These are phyloP conservation scores for Polypterus bichir DNA, from an alignment of 2,113 vertebrate species.

Conservation along the genomic window DNA sequence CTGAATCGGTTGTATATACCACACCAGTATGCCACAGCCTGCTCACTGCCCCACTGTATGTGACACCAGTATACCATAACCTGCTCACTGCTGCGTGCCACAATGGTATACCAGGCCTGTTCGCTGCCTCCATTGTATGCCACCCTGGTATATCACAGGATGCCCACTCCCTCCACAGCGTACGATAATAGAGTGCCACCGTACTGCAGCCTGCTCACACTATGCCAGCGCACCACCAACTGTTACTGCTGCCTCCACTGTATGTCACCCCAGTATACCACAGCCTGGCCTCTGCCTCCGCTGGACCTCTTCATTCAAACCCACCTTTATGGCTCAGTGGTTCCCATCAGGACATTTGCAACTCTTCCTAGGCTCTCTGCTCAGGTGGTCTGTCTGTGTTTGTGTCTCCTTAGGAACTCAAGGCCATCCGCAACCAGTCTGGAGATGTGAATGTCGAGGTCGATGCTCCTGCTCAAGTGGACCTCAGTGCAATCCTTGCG, in stretches of 20 bases:
- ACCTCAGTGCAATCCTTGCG: constrained; percentile 34
- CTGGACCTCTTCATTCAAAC: not conserved
- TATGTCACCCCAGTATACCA: not conserved
- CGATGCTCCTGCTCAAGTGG: constrained; percentile 36
- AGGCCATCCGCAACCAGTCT: constrained; percentile 29
- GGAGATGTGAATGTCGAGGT: constrained; percentile 61
- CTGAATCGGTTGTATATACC: too few species aligned
- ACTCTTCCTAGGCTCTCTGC: not conserved
- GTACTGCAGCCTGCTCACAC: not conserved
- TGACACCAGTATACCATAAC: too few species aligned
- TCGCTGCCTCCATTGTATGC: not conserved
- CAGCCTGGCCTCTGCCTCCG: not conserved
- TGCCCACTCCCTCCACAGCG: not conserved
- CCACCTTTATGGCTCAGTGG: not conserved
- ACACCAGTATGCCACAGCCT: too few species aligned
- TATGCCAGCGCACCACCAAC: not conserved
- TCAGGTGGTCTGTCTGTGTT: not conserved
- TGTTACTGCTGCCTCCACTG: not conserved
- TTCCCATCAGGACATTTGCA: not conserved
- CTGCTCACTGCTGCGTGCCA: too few species aligned
- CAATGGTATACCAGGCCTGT: not conserved
- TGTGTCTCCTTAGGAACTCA: constrained; percentile 37
- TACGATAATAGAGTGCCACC: too few species aligned
- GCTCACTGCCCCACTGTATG: too few species aligned
- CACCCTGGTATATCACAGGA: too few species aligned